These are phyloP conservation scores for Rhopalosiphum nymphaeae DNA, from an alignment of 2,888 invertebrate species.

Conservation along the genomic window DNA sequence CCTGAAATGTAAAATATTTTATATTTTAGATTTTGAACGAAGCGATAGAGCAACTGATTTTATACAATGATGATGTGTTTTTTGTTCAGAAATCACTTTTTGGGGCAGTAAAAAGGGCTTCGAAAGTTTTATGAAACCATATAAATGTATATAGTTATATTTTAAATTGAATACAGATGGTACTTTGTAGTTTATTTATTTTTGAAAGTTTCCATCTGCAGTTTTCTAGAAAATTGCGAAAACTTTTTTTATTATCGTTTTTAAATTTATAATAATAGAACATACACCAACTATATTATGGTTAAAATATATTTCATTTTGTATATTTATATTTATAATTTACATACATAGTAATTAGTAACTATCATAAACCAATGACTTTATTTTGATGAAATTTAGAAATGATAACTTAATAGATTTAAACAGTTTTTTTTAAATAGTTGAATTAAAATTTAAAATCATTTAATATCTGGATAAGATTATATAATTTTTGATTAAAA, in stretches of 20 bases:
- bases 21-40: background rate
- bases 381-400: background rate
- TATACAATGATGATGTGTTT: background rate
- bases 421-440: background rate
- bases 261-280: background rate
- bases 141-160: background rate
- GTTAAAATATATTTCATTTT: background rate
- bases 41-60: background rate
- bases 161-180: background rate
- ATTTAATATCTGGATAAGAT: background rate
- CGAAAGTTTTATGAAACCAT: background rate
- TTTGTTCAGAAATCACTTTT: background rate
- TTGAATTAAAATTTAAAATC: background rate
- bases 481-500: background rate
- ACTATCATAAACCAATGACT: background rate
- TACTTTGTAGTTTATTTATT: background rate
- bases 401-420: background rate
- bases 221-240: background rate
- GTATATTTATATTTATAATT: background rate
- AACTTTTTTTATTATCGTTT: background rate
- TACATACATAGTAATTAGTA: background rate
- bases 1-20: background rate
- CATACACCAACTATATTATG: background rate
- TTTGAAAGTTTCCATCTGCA: slow-evolving; percentile 16
- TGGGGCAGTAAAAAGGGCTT: background rate